Evolutionary conservation across 1,140 invertebrate species (phyloP), one percentile per base, ranked within the genome.

Genomic region (Centruroides vittatus): DNA sequence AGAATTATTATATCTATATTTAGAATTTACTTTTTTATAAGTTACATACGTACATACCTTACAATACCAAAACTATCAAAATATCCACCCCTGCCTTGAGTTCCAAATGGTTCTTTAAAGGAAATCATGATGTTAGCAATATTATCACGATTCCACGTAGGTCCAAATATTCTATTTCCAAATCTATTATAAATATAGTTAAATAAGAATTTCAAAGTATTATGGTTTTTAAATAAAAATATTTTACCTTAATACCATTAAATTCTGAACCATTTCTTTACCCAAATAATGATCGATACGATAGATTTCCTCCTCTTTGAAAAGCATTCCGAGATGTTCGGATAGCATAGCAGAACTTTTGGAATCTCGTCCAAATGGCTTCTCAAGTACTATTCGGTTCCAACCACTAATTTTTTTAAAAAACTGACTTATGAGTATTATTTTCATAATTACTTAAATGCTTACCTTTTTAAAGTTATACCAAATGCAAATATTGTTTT

Each of bases 251-350:
- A 90, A 79, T 11, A 93, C 93, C 86, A 99, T 93, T 34, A 99
- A 74, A 78, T 99, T 99, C 75, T 99, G 96, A 5, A 99, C 95
- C 95, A 99, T 99, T 78, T 99, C 97, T 75, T 99, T 99, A 23
- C 97, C 97, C 47, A 99, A 78, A 74, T 99, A 99, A 76, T 99
- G 97, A 76, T 99, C 97, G 67, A 99, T 99, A 65, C 96, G 80
- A 72, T 98, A 99, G 50, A 99, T 80, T 76, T 99, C 88, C 61
- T 98, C 90, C 78, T 99, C 97, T 59, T 79, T 83, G 73, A 98
- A 99, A 35, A 99, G 74, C 0, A 80, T 80, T 4, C 86, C 80
- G 57, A 99, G 76, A 74, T 99, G 95, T 70, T 86, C 79, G 8
- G 91, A 93, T 5, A 99, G 77, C 61, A 82, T 78, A 55, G 86